A percentile compares a stretch with the other conserved stretches of the same genome.
These are phyloP conservation scores for Asarcornis scutulata DNA, from an alignment of 2,113 vertebrate genomes.

Conservation along the genomic window DNA sequence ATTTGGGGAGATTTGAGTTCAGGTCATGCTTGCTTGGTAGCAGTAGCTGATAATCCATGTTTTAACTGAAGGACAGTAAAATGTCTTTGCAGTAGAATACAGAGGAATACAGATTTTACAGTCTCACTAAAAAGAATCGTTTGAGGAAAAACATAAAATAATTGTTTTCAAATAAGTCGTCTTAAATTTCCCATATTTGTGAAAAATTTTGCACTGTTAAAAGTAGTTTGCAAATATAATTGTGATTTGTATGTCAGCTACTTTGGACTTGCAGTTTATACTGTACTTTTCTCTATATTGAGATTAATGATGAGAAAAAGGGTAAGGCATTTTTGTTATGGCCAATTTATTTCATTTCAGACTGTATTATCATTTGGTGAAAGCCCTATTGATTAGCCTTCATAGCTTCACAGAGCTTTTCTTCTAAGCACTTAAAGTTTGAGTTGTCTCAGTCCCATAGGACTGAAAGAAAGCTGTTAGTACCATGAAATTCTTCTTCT, in stretches of 20 bases:
- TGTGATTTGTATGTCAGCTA: neutral
- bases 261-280: conserved; percentile 23
- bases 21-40: neutral
- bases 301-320: conserved; percentile 55
- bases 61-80: neutral
- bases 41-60: neutral
- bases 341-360: conserved; percentile 69
- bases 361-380: conserved; percentile 65
- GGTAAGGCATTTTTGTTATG: conserved; percentile 56
- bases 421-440: conserved; percentile 70
- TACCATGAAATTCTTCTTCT: conserved; percentile 64
- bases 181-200: neutral
- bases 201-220: neutral
- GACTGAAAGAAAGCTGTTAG: conserved; percentile 61
- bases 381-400: conserved; percentile 72
- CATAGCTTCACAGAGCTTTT: conserved; percentile 61
- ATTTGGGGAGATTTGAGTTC: neutral
- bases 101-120: neutral
- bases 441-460: conserved; percentile 53
- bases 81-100: neutral
- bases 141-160: neutral
- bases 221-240: neutral
- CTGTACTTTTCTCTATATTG: conserved; percentile 38
- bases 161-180: neutral
- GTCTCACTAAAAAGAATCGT: neutral